phyloP scores from a whole-genome alignment of 2,888 invertebrate genomes.

The Brenthis ino region DNA sequence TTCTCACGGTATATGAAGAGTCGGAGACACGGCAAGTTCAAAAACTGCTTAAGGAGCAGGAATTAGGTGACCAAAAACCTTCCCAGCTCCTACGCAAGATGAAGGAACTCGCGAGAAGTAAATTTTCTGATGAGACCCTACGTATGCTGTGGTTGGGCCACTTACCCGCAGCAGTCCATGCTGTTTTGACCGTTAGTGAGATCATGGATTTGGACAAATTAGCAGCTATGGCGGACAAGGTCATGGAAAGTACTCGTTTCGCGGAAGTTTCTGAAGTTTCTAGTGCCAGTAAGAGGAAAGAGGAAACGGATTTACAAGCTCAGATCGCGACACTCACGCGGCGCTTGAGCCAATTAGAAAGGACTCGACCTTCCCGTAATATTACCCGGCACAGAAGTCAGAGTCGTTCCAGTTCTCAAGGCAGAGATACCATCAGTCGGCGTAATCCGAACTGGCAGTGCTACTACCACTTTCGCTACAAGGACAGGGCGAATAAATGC shows the following conservation, averaged over 20 bases:
- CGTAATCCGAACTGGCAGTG: constrained; percentile 17
- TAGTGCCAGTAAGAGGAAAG: neutral
- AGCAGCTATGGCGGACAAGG: constrained; percentile 37
- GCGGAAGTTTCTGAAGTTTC: constrained; percentile 12
- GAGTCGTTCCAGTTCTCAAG: constrained; percentile 16
- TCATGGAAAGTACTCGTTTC: constrained; percentile 20
- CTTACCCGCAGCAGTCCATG: constrained; percentile 30
- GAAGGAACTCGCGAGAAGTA: constrained; percentile 11
- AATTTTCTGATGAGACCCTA: constrained; percentile 33
- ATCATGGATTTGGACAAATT: constrained; percentile 27
- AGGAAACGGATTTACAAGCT: constrained; percentile 11
- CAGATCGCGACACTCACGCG: constrained; percentile 19
- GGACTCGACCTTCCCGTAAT: constrained; percentile 1
- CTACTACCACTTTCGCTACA: constrained; percentile 26
- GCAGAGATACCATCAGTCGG: constrained; percentile 9
- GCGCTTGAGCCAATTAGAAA: constrained; percentile 14
- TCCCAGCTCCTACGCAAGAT: constrained; percentile 7
- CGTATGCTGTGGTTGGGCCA: constrained; percentile 36
- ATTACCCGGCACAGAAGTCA: neutral
- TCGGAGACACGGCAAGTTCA: constrained; percentile 25
- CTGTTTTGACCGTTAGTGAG: constrained; percentile 30
- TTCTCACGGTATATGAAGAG: constrained; percentile 16
- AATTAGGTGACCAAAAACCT: constrained; percentile 5
- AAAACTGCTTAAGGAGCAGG: constrained; percentile 23
- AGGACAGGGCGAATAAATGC: constrained; percentile 29